phyloP scores from a whole-genome alignment of 1,140 invertebrate species.

The Bombus waltoni region DNA sequence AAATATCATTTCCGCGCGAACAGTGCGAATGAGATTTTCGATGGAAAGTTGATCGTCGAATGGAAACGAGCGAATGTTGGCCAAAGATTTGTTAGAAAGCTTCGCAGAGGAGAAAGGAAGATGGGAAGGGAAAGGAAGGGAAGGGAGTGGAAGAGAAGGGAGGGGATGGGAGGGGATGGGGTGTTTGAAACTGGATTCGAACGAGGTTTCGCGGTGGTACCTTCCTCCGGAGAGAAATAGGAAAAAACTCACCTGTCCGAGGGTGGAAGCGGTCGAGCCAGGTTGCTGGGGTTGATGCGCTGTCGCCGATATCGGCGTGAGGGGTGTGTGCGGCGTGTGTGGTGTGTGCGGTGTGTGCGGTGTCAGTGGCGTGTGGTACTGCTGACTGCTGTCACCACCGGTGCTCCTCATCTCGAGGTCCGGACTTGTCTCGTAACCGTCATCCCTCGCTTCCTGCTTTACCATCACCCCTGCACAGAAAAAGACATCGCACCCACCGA shows the following conservation, averaged over 20 bases:
- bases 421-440: conserved; percentile 93
- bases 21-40: too few species aligned
- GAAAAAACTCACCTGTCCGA: conserved; percentile 77
- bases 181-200: not conserved
- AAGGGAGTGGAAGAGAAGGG: too few species aligned
- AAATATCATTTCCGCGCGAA: too few species aligned
- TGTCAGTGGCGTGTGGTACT: conserved; percentile 82
- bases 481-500: conserved; percentile 44
- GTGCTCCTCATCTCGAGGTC: conserved; percentile 87
- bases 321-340: conserved; percentile 83
- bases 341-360: conserved; percentile 84
- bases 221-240: not conserved
- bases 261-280: conserved; percentile 78
- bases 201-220: not conserved
- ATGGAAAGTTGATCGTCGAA: too few species aligned
- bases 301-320: conserved; percentile 82
- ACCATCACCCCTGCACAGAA: conserved; percentile 82
- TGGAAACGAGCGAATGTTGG: too few species aligned
- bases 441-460: conserved; percentile 90
- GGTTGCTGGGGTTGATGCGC: conserved; percentile 82
- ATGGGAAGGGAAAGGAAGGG: too few species aligned
- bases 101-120: too few species aligned
- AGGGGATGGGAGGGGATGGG: too few species aligned
- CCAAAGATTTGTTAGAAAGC: too few species aligned
- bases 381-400: conserved; percentile 82